Evolutionary conservation across 2,797 vertebrate genomes (phyloP), one percentile per base, ranked within the genome.

Genomic region (Aphelocoma californica): DNA sequence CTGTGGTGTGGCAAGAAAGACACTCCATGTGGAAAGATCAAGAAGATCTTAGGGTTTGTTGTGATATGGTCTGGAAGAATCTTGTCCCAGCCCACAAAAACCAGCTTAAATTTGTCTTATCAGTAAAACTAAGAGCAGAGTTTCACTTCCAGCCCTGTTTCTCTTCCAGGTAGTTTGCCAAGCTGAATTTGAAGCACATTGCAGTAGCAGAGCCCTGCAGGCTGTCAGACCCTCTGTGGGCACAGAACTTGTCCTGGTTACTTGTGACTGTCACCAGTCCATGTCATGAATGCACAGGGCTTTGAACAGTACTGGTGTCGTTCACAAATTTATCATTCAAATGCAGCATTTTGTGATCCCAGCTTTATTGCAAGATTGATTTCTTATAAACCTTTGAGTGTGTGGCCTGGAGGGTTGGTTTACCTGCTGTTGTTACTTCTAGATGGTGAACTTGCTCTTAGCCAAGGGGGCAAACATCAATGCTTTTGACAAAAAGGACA

Each of bases 381-480:
- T 69, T 53, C 16, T 66, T 56, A 20, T 26, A 38, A 74, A 16
- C 14, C 66, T 32, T 64, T 13, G 6, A 19, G 31, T 20, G 13
- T 53, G 20, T 73, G 21, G 28, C n/a, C 14, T 67, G 14, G 34
- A 71, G 31, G 25, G 31, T 69, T 93, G 64, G 17, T 65, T 84
- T 72, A 88, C 32, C 34, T 79, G 40, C 58, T 72, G 42, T 60
- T 69, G 18, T 95, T 95, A 62, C 57, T 98, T 98, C 97, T 97
- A 99, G 99, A 99, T 99, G 99, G 99, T 99, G 79, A 99, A 97
- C 91, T 98, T 99, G 57, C 99, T 99, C 64, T 98, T 99, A 85
- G 97, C 98, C 25, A 99, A 99, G 98, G 99, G 99, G 60, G 99
- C 99, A 72, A 99, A 99, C 97, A 99, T 99, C 97, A 99, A 99